Evolutionary conservation across 1,140 invertebrate species (phyloP).

Genomic region (Orius insidiosus): DNA sequence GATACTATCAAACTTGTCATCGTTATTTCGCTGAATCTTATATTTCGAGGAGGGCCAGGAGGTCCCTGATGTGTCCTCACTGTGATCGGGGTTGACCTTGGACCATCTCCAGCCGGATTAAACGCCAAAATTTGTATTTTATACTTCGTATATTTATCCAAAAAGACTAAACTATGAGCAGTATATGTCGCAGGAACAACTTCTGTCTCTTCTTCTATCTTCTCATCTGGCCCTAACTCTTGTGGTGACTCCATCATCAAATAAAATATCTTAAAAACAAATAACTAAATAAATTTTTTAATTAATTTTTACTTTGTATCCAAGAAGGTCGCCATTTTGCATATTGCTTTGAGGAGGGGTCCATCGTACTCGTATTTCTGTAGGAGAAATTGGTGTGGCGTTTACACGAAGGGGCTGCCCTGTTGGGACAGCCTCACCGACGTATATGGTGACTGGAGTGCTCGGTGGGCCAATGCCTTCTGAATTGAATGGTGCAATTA

Average conservation of each 20-base stretch:
- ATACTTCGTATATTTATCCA: conserved; percentile 90
- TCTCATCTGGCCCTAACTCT: conserved; percentile 40
- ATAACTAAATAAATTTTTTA: conserved; percentile 2
- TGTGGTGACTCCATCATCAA: conserved; percentile 61
- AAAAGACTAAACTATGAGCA: conserved; percentile 66
- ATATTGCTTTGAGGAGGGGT: conserved; percentile 60
- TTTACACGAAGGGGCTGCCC: conserved; percentile 64
- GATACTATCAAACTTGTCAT: conserved; percentile 82
- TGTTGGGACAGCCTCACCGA: conserved; percentile 89
- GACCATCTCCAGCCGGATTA: conserved; percentile 92
- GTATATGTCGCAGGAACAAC: conserved; percentile 70
- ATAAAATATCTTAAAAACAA: conserved; percentile 49
- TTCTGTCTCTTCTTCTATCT: conserved; percentile 73
- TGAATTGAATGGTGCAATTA: conserved; percentile 72
- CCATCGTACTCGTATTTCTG: conserved; percentile 75
- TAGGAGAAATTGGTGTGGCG: conserved; percentile 65
- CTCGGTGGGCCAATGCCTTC: conserved; percentile 69
- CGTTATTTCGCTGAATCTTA: conserved; percentile 82
- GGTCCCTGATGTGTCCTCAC: conserved; percentile 63
- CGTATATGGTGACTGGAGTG: conserved; percentile 76
- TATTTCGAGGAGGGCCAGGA: conserved; percentile 66
- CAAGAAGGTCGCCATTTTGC: conserved; percentile 82
- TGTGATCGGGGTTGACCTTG: conserved; percentile 56
- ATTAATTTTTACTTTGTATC: conserved; percentile 58
- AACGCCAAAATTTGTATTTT: conserved; percentile 84